These are phyloP conservation scores for Dermolepida albohirtum DNA, from an alignment of 2,888 invertebrate species.

Conservation along the genomic window DNA sequence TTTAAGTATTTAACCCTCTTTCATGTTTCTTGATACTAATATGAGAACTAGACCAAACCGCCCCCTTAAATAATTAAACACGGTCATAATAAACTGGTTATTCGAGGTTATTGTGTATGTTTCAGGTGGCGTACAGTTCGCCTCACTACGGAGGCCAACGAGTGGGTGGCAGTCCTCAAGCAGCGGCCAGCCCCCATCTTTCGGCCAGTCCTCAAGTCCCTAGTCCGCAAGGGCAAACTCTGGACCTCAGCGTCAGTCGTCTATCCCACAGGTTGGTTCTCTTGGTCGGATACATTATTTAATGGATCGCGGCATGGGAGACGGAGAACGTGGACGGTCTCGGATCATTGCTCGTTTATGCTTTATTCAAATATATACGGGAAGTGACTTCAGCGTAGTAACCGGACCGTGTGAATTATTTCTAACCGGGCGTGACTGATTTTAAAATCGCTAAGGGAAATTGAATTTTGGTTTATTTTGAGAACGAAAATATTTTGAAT, in stretches of 20 bases:
- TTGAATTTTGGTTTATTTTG: no score
- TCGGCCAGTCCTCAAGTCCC: constrained; percentile 91
- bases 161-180: constrained; percentile 84
- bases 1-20: no score
- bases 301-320: constrained; percentile 26
- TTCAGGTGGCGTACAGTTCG: constrained; percentile 80
- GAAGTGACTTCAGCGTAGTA: constrained; percentile 6
- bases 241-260: constrained; percentile 89
- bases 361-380: constrained; percentile 37
- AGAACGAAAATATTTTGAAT: no score
- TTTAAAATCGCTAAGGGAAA: no score
- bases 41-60: constrained; percentile 1
- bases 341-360: constrained; percentile 42
- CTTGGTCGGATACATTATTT: constrained; percentile 42
- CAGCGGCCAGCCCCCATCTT: constrained; percentile 85
- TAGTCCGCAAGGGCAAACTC: constrained; percentile 90
- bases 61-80: constrained; percentile 52
- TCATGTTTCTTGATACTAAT: neutral
- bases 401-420: constrained; percentile 33
- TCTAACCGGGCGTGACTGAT: constrained; percentile 2
- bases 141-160: constrained; percentile 81
- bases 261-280: constrained; percentile 80
- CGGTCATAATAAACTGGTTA: constrained; percentile 51
- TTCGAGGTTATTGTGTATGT: constrained; percentile 37
- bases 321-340: constrained; percentile 1